Conservation (phyloP, 2,113 vertebrate genomes). For the Pelodiscus sinensis region DNA sequence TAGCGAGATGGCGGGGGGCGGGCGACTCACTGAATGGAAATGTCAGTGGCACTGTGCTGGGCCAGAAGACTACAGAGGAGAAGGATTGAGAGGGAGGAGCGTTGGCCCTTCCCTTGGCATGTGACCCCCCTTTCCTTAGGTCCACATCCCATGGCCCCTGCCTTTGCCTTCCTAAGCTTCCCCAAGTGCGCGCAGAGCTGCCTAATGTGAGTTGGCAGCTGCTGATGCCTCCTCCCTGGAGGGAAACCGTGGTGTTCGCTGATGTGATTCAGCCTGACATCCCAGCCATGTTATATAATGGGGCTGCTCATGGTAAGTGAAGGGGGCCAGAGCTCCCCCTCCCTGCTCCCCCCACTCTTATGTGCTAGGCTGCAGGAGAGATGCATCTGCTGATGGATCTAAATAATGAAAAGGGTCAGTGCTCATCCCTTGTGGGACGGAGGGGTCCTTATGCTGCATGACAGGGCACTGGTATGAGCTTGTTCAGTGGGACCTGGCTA, state of each 20-base stretch:
- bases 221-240: not conserved
- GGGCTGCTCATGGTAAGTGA: not conserved
- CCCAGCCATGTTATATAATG: slow-evolving; percentile 14
- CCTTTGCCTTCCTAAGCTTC: fast-evolving
- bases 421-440: not conserved
- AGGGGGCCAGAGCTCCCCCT: not conserved
- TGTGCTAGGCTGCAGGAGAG: not conserved
- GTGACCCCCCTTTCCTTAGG: not conserved
- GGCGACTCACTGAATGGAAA: not conserved
- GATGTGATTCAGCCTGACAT: slow-evolving; percentile 49
- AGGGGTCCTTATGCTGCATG: not conserved
- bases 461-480: not conserved
- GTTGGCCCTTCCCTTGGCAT: not conserved
- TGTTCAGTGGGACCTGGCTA: not conserved
- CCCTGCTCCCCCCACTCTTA: not conserved
- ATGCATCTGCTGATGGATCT: not conserved
- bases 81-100: not conserved
- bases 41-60: not conserved
- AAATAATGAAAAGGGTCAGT: not conserved
- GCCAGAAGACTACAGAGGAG: not conserved
- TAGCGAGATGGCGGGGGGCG: not conserved
- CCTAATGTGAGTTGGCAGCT: slow-evolving; percentile 39
- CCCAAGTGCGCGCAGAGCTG: not conserved
- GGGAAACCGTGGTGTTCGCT: fast-evolving
- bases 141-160: not conserved